phyloP scores from a whole-genome alignment of 2,888 invertebrate genomes.

The Osedax fenrisi region DNA sequence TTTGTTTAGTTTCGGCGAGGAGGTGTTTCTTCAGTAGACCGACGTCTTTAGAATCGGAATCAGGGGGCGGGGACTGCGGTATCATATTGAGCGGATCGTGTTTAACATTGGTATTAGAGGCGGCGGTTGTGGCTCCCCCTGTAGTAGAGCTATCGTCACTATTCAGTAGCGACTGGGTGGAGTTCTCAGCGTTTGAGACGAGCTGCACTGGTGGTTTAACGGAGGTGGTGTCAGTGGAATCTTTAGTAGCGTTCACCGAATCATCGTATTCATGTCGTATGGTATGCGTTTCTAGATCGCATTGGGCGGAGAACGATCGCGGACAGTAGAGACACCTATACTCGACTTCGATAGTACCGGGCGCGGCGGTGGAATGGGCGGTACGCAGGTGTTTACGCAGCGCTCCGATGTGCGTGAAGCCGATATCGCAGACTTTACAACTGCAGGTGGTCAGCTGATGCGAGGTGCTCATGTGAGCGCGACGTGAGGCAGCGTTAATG shows the following conservation, averaged over 20 bases:
- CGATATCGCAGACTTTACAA: constrained; percentile 29
- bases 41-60: background rate
- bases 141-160: background rate
- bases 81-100: background rate
- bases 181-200: background rate
- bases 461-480: constrained; percentile 29
- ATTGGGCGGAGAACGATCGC: constrained; percentile 26
- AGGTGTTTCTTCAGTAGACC: background rate
- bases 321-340: constrained; percentile 31
- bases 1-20: background rate
- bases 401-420: constrained; percentile 29
- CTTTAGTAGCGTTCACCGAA: background rate
- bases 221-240: background rate
- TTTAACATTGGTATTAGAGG: background rate
- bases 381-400: constrained; percentile 25
- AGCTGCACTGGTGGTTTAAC: background rate
- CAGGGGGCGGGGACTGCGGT: background rate
- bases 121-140: too few relatives aligned
- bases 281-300: constrained; percentile 27
- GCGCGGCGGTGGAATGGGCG: constrained; percentile 1
- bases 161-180: background rate
- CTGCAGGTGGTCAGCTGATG: constrained; percentile 28
- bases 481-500: constrained; percentile 26
- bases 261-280: constrained; percentile 24
- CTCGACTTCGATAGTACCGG: constrained; percentile 19